phyloP scores from a whole-genome alignment of 2,888 invertebrate species.

The Netelia virgata region DNA sequence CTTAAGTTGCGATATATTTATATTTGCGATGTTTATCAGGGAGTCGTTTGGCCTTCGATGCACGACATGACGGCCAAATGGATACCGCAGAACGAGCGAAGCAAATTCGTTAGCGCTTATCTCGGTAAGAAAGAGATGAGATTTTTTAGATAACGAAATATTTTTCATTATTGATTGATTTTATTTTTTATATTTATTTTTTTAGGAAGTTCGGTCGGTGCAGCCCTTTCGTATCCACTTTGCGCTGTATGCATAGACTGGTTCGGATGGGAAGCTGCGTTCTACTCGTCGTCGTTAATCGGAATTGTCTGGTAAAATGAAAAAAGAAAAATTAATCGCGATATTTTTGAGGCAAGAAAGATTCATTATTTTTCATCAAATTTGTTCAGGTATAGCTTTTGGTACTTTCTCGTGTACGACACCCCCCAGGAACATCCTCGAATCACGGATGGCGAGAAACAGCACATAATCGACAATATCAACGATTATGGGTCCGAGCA shows the following conservation, averaged over 20 bases:
- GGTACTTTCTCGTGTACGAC: conserved; percentile 88
- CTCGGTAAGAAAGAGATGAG: conserved; percentile 84
- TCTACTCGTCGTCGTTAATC: conserved; percentile 88
- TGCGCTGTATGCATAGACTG: conserved; percentile 89
- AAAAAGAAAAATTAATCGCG: background rate
- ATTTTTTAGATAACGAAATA: background rate
- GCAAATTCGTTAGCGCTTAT: conserved; percentile 89
- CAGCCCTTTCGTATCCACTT: conserved; percentile 89
- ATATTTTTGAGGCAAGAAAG: no score
- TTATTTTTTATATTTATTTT: conserved; percentile 44
- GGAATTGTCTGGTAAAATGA: conserved; percentile 88
- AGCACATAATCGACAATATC: conserved; percentile 87
- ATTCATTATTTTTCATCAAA: background rate
- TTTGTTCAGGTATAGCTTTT: conserved; percentile 81
- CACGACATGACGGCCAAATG: conserved; percentile 92
- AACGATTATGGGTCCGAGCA: conserved; percentile 79
- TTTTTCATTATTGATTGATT: conserved; percentile 1
- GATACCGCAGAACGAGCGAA: conserved; percentile 93
- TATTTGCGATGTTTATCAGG: conserved; percentile 82
- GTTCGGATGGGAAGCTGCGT: conserved; percentile 91
- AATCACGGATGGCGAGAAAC: conserved; percentile 87
- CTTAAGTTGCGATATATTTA: no score
- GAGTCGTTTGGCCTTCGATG: conserved; percentile 91
- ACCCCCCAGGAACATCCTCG: conserved; percentile 89
- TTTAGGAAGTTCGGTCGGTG: conserved; percentile 88